Percentiles rank a stretch among this genome's conserved stretches.
These are phyloP conservation scores for Maccullochella peelii DNA, from an alignment of 2,113 vertebrate genomes.

Conservation along the genomic window DNA sequence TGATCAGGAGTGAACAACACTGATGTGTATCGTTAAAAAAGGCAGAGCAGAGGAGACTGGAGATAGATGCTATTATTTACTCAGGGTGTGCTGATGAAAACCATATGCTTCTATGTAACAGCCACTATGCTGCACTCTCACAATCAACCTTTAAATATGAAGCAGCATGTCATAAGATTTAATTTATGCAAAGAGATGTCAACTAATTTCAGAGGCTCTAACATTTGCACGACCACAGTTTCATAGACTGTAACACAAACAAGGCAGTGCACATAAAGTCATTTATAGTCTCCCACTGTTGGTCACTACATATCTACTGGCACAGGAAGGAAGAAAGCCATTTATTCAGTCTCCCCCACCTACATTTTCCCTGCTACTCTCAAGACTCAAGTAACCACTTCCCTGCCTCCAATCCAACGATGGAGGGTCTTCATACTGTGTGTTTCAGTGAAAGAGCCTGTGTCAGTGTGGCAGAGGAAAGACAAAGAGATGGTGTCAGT, in stretches of 20 bases:
- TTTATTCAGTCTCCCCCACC: neutral
- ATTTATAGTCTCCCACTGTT: neutral
- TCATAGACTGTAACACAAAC: slow-evolving; percentile 4
- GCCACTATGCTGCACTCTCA: neutral
- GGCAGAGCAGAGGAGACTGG: neutral
- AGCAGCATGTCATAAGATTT: neutral
- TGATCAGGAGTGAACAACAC: neutral
- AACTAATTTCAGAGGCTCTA: neutral
- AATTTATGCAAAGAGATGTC: neutral
- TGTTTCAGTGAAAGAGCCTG: slow-evolving; percentile 13
- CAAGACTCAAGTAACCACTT: slow-evolving; percentile 10
- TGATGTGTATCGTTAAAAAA: neutral
- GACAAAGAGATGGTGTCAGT: slow-evolving; percentile 54
- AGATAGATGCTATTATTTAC: neutral
- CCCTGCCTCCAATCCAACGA: neutral
- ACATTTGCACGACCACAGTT: neutral
- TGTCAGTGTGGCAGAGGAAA: slow-evolving; percentile 42
- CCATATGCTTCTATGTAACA: neutral
- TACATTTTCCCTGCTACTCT: neutral
- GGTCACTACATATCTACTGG: neutral
- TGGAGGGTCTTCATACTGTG: slow-evolving; percentile 3
- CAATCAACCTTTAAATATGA: neutral
- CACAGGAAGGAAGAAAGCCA: slow-evolving; percentile 21
- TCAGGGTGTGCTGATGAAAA: neutral
- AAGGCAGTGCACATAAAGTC: neutral